These are phyloP conservation scores for Sander vitreus DNA, from an alignment of 2,113 vertebrate species.

Conservation along the genomic window DNA sequence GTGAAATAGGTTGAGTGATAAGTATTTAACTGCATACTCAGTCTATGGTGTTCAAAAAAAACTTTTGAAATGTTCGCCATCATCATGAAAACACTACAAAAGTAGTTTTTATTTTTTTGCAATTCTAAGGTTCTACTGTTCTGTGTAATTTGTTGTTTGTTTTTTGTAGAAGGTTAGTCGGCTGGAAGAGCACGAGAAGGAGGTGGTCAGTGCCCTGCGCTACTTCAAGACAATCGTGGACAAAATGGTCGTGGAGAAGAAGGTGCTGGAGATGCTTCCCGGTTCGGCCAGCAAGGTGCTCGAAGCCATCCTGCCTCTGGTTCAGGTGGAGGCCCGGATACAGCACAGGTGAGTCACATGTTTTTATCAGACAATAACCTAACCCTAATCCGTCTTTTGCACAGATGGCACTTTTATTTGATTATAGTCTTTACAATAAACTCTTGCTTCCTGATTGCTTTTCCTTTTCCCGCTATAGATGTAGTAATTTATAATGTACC, in stretches of 20 bases:
- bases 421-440: background rate
- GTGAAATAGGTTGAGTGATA: background rate
- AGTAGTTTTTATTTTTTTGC: background rate
- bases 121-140: background rate
- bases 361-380: background rate
- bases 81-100: background rate
- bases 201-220: conserved; percentile 95
- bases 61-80: background rate
- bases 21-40: background rate
- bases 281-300: conserved; percentile 97
- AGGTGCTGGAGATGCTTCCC: conserved; percentile 97
- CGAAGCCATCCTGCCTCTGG: conserved; percentile 95
- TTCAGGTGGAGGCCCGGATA: conserved; percentile 90
- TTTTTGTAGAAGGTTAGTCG: conserved; percentile 90
- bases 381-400: too few relatives aligned
- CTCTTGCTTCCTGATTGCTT: background rate
- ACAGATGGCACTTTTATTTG: background rate
- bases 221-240: conserved; percentile 99
- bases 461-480: background rate
- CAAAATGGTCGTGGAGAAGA: conserved; percentile 97
- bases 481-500: background rate
- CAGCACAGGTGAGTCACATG: conserved; percentile 90
- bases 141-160: background rate
- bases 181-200: conserved; percentile 97
- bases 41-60: background rate